These are phyloP conservation scores for Rhyacichthys aspro DNA, from an alignment of 2,797 vertebrate species.

Conservation along the genomic window DNA sequence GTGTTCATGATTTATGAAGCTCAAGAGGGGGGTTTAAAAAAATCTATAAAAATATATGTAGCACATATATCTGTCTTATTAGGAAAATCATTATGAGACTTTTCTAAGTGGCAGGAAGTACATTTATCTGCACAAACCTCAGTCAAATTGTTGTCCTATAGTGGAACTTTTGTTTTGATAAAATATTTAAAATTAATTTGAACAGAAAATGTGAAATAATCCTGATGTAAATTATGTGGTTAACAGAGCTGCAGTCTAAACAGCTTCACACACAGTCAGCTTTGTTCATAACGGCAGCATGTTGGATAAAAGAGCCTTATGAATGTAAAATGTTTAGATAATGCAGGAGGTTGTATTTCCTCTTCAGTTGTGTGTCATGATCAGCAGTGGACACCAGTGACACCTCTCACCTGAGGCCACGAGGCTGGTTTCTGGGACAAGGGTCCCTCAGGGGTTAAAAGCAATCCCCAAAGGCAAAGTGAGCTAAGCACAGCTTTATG, in stretches of 20 bases:
- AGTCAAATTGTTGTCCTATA: neutral
- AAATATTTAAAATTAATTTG: neutral
- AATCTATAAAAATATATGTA: neutral
- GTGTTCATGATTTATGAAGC: constrained; percentile 12
- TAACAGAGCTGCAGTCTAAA: too few relatives aligned
- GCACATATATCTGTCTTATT: too few relatives aligned
- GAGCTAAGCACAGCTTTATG: constrained; percentile 28
- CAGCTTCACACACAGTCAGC: too few relatives aligned
- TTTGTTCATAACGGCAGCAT: too few relatives aligned
- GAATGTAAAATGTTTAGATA: too few relatives aligned
- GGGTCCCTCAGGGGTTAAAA: constrained; percentile 41
- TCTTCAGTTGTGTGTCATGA: too few relatives aligned
- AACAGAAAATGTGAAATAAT: neutral
- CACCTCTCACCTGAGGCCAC: constrained; percentile 40
- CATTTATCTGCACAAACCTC: too few relatives aligned
- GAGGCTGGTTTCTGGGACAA: constrained; percentile 18
- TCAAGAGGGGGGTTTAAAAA: neutral
- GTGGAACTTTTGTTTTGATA: neutral
- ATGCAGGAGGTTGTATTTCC: too few relatives aligned
- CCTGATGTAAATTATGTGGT: too few relatives aligned
- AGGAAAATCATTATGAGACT: too few relatives aligned
- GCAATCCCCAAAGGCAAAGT: constrained; percentile 22
- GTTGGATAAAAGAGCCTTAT: too few relatives aligned
- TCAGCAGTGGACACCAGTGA: constrained; percentile 2
- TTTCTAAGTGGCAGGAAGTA: too few relatives aligned